phyloP scores from a whole-genome alignment of 2,113 vertebrate species.

The Eudyptes chrysolophus region DNA sequence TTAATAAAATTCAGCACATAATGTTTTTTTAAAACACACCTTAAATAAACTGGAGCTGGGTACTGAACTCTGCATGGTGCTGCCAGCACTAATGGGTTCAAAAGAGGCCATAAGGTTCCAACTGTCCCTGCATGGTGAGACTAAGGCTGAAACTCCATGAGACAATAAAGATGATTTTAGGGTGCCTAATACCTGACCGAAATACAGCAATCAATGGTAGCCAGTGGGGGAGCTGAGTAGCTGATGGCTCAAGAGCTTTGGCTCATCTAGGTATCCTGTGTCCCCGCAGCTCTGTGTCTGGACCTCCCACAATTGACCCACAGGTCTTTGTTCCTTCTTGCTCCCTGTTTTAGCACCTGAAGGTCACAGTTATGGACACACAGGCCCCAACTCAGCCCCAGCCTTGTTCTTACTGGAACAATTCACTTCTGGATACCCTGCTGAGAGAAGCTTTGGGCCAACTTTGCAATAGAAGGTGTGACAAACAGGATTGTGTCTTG shows the following conservation, averaged over 20 bases:
- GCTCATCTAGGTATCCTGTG: background rate
- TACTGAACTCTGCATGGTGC: constrained; percentile 20
- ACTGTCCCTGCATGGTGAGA: background rate
- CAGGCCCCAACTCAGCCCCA: background rate
- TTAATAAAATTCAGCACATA: constrained; percentile 61
- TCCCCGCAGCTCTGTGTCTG: background rate
- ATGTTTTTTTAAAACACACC: constrained; percentile 38
- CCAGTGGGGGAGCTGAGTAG: background rate
- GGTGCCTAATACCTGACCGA: background rate
- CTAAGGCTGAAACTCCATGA: background rate
- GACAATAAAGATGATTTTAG: background rate
- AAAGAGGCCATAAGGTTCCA: background rate
- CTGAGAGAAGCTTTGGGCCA: background rate
- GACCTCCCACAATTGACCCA: background rate
- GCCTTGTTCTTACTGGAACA: background rate
- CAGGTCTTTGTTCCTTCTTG: background rate
- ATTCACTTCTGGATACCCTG: background rate
- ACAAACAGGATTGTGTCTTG: background rate
- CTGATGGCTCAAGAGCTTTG: background rate
- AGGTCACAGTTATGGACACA: background rate
- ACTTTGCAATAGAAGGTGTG: background rate
- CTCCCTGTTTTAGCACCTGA: background rate
- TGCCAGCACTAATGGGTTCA: constrained; percentile 8
- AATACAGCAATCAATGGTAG: background rate
- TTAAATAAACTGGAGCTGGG: constrained; percentile 57